Percentiles rank a stretch among this genome's conserved stretches.
Evolutionary conservation across 30 jellyfish, hydroid and myxozoan species (phyloP).

Genomic region (Pseudorhiza aurosa): DNA sequence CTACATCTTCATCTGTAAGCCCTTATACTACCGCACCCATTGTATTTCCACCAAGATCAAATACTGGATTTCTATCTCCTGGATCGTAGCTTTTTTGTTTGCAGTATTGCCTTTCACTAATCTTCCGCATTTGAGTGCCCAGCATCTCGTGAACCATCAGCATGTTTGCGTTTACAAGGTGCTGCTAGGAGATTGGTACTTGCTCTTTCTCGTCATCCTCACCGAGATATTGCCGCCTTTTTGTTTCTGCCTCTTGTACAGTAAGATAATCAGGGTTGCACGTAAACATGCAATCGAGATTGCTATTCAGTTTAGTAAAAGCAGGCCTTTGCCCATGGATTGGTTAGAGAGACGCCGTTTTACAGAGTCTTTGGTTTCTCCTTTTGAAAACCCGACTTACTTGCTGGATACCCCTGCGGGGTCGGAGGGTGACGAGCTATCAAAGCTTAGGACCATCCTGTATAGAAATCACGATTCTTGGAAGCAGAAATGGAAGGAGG

Average conservation of each 20-base stretch:
- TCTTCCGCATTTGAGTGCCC: neutral
- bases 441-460: constrained; percentile 5
- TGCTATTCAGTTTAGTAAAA: constrained; percentile 33
- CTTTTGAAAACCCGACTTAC: constrained; percentile 4
- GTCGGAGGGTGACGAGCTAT: constrained; percentile 13
- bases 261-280: constrained; percentile 40
- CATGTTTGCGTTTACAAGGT: constrained; percentile 7
- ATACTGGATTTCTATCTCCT: constrained; percentile 8
- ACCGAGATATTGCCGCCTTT: constrained; percentile 58
- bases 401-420: neutral
- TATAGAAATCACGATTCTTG: constrained; percentile 28
- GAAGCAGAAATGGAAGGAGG: constrained; percentile 18
- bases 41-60: constrained; percentile 2
- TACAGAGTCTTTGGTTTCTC: constrained; percentile 38
- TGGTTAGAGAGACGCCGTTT: constrained; percentile 21
- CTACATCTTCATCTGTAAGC: constrained; percentile 58
- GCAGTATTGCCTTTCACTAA: constrained; percentile 31
- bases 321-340: constrained; percentile 16
- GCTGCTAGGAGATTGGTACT: constrained; percentile 18
- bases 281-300: constrained; percentile 58
- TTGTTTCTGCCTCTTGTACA: constrained; percentile 36
- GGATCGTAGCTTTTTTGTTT: constrained; percentile 34
- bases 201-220: constrained; percentile 2
- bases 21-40: constrained; percentile 43
- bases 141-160: neutral